Percentiles rank a stretch among this genome's conserved stretches.
Evolutionary conservation across 23 tunicate genomes (phyloP).

Genomic region (Botrylloides violaceus): DNA sequence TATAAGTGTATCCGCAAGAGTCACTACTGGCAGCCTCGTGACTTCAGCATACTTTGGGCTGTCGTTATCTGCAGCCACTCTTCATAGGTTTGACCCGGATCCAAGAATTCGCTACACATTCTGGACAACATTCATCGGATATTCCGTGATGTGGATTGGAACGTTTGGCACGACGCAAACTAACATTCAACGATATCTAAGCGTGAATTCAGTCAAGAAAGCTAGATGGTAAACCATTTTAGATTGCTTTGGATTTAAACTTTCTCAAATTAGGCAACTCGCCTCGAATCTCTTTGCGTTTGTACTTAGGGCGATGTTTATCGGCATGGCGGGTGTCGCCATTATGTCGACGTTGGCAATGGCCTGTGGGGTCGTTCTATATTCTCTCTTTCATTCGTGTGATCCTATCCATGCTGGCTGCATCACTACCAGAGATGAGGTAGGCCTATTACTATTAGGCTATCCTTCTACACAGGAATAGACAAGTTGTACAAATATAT

Average conservation of each 20-base stretch:
- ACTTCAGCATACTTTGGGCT: too few species aligned
- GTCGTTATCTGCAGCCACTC: too few species aligned
- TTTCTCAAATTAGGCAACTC: too few species aligned
- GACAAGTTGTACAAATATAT: too few species aligned
- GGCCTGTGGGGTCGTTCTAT: not conserved
- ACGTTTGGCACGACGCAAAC: slow-evolving; percentile 24
- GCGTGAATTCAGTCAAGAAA: not conserved
- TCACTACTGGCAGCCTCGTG: too few species aligned
- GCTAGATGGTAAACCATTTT: slow-evolving; percentile 16
- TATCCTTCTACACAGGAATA: too few species aligned
- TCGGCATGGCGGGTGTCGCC: not conserved
- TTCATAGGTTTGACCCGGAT: slow-evolving; percentile 16
- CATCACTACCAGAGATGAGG: slow-evolving; percentile 9
- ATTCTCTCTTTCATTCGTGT: slow-evolving; percentile 1
- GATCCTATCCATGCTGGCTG: slow-evolving; percentile 4
- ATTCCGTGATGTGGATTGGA: slow-evolving; percentile 9
- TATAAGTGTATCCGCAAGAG: too few species aligned
- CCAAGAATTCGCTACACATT: slow-evolving; percentile 22
- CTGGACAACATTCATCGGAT: slow-evolving; percentile 14
- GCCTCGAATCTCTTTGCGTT: too few species aligned
- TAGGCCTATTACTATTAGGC: too few species aligned
- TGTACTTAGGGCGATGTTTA: slow-evolving; percentile 12
- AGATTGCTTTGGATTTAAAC: not conserved
- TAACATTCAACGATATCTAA: slow-evolving; percentile 29
- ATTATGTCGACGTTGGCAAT: not conserved